Base-by-base conservation (phyloP, 2,888 invertebrate genomes). In the Molanna angustata region DNA sequence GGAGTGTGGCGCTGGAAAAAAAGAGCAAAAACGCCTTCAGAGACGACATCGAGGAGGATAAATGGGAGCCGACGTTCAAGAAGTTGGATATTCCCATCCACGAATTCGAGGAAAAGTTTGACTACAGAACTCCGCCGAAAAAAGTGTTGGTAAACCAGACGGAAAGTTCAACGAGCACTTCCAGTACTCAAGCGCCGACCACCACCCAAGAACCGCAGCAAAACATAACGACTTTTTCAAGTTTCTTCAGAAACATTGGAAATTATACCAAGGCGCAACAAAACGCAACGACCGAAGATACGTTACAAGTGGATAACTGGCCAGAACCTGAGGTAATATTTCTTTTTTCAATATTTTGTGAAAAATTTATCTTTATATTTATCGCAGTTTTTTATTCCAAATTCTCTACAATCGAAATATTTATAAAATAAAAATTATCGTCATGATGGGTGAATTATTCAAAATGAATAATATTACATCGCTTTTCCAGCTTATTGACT, bases 31-130 rank as follows among this genome's bases (percentile, higher is more conserved):
- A 52, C 9, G 56, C 49, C 4, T 56, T 58, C 44, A 47, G 58
- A 44, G 56, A 58, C 11, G 56, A 58, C n/a, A 2, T 58, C 6
- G 58, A 58, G 32, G 52, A 56, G 35, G 58, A 54, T 19, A 56
- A 48, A 37, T 56, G 53, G 53, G 52, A 56, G 19, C 51, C 56
- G 4, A 48, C 50, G 3, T 56, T 48, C 16, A 56, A 53, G 45
- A 53, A 48, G 13, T 31, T 58, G 17, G 56, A 56, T 35, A 66
- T 77, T 52, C 82, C 82, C 0, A 77, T 78, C 57, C 82, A 83
- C 54, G 82, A 83, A 52, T 82, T 82, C 50, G 80, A 82, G 65
- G 78, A 77, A 32, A 76, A 68, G 61, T 82, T 82, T 59, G 80
- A 81, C 64, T 64, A 74, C 2, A 78, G 74, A 64, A 68, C 77